phyloP scores from a whole-genome alignment of 2,797 vertebrate species.

The Silurus aristotelis region DNA sequence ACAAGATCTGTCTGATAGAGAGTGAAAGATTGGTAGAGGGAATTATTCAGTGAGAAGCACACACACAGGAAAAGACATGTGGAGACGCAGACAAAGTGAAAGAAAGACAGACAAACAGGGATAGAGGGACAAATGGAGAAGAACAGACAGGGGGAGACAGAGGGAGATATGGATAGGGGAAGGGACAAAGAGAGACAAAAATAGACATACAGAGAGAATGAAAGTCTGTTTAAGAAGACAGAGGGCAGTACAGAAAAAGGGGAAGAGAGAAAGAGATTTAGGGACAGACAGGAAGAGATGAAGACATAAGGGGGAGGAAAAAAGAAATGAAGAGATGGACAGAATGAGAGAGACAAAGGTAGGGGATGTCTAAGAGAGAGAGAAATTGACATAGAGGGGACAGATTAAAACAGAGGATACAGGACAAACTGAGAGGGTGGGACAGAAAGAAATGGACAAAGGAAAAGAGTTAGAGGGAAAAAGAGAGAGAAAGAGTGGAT shows the following conservation, averaged over 20 bases:
- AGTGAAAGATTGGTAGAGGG: neutral
- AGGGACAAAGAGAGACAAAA: too few relatives aligned
- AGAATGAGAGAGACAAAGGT: too few relatives aligned
- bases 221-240: neutral
- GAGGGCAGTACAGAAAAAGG: neutral
- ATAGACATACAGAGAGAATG: neutral
- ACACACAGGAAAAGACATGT: neutral
- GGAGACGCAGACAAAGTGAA: neutral
- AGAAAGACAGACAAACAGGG: too few relatives aligned
- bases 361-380: too few relatives aligned
- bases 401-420: neutral
- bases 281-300: neutral
- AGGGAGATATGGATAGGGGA: neutral
- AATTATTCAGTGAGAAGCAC: neutral
- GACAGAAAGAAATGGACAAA: neutral
- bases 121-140: too few relatives aligned
- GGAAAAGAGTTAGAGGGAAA: neutral
- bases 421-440: neutral
- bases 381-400: neutral
- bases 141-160: too few relatives aligned
- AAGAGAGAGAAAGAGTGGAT: too few relatives aligned
- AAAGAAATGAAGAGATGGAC: too few relatives aligned
- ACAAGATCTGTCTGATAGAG: neutral
- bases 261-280: neutral
- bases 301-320: neutral